Evolutionary conservation across 2,797 vertebrate species (phyloP).

Genomic region (Phylloscopus collybita): DNA sequence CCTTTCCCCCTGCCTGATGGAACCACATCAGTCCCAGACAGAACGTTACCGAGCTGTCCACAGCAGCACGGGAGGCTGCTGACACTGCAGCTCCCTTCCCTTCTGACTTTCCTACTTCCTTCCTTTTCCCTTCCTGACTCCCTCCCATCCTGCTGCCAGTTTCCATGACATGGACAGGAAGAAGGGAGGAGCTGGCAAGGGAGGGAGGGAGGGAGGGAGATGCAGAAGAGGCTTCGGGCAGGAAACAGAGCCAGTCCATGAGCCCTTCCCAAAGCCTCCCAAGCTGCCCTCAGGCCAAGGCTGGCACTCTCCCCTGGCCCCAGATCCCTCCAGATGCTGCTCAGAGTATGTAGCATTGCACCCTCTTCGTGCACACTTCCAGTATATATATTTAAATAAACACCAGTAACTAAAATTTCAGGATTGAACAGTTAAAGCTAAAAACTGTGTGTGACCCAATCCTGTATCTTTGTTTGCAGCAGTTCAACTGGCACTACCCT

Average conservation of each 20-base stretch:
- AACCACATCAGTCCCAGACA: not conserved
- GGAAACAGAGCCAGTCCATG: rapidly evolving
- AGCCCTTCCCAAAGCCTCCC: not conserved
- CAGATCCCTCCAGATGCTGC: not conserved
- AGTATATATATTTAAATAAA: not conserved
- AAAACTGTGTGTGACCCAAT: not conserved
- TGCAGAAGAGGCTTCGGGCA: not conserved
- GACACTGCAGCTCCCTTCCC: not conserved
- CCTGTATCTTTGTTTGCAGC: not conserved
- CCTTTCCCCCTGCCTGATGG: not conserved
- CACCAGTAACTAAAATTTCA: not conserved
- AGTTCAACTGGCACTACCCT: not conserved
- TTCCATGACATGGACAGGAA: not conserved
- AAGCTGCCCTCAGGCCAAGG: not conserved
- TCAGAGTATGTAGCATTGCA: not conserved
- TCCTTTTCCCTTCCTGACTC: not conserved
- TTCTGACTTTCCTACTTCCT: not conserved
- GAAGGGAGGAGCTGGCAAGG: not conserved
- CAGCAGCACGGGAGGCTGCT: not conserved
- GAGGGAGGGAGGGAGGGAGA: not conserved
- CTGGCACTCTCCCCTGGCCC: too few species aligned
- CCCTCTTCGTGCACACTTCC: not conserved
- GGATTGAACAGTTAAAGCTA: not conserved
- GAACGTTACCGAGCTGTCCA: not conserved
- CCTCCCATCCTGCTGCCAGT: not conserved